A percentile compares a stretch with the other conserved stretches of the same genome.
Conservation (phyloP, 1,140 invertebrate species). For the Centruroides vittatus region DNA sequence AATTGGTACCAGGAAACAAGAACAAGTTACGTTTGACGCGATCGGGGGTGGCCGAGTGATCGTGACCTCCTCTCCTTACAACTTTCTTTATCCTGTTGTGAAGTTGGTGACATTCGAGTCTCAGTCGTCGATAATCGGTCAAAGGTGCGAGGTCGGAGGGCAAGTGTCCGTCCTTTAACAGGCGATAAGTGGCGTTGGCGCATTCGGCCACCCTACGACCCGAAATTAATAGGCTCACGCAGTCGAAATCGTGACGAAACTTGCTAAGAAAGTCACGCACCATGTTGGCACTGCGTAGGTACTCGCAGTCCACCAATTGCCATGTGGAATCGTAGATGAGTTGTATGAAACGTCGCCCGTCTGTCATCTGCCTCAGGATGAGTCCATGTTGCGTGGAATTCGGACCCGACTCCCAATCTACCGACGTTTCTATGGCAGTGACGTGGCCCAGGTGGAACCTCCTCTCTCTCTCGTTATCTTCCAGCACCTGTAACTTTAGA, state of each 20-base stretch:
- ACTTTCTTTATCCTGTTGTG: constrained; percentile 13
- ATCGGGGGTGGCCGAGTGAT: background rate
- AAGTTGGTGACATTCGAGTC: background rate
- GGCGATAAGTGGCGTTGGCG: background rate
- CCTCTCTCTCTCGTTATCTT: constrained; percentile 46
- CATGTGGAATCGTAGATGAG: constrained; percentile 42
- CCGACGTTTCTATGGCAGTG: constrained; percentile 45
- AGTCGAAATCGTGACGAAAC: constrained; percentile 18
- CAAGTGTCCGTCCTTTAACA: constrained; percentile 2
- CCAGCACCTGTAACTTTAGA: constrained; percentile 21
- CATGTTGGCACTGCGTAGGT: constrained; percentile 31
- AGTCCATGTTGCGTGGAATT: constrained; percentile 25
- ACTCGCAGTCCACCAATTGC: constrained; percentile 47
- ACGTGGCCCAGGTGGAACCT: constrained; percentile 42
- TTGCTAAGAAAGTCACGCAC: constrained; percentile 37
- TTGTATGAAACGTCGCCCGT: constrained; percentile 47
- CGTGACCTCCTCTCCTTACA: background rate
- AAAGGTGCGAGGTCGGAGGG: constrained; percentile 13
- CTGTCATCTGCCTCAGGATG: constrained; percentile 45
- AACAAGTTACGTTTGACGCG: constrained; percentile 35
- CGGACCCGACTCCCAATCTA: constrained; percentile 22
- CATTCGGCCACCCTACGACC: no score
- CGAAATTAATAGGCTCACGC: background rate
- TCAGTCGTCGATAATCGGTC: constrained; percentile 12
- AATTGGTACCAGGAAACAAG: constrained; percentile 63